phyloP scores from a whole-genome alignment of 2,888 invertebrate genomes.

The Fragum whitleyi region DNA sequence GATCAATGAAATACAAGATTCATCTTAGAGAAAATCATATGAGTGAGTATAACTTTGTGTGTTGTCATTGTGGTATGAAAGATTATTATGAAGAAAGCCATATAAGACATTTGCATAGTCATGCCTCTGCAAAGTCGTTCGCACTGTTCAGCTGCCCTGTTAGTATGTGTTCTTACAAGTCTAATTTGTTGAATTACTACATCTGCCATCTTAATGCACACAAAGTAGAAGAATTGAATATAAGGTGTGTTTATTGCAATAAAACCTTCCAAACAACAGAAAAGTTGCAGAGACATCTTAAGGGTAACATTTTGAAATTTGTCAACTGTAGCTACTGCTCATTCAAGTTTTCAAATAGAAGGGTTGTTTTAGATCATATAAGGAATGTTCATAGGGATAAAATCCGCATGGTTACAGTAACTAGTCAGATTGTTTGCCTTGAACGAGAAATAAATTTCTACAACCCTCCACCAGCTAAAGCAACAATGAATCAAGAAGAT shows the following conservation, averaged over 20 bases:
- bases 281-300: slow-evolving; percentile 70
- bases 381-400: slow-evolving; percentile 74
- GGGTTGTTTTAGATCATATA: slow-evolving; percentile 74
- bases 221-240: slow-evolving; percentile 62
- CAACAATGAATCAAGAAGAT: neutral
- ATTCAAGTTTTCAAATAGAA: slow-evolving; percentile 72
- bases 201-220: slow-evolving; percentile 71
- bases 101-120: slow-evolving; percentile 75
- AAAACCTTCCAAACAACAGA: slow-evolving; percentile 65
- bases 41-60: slow-evolving; percentile 70
- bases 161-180: slow-evolving; percentile 74
- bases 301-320: slow-evolving; percentile 76
- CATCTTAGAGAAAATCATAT: slow-evolving; percentile 71
- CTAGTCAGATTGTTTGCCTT: slow-evolving; percentile 78
- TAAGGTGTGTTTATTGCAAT: slow-evolving; percentile 75
- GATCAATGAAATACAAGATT: slow-evolving; percentile 71
- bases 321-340: slow-evolving; percentile 78
- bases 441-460: slow-evolving; percentile 72
- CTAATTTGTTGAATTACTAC: slow-evolving; percentile 74
- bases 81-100: slow-evolving; percentile 74
- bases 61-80: slow-evolving; percentile 78
- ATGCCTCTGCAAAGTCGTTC: slow-evolving; percentile 71
- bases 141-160: slow-evolving; percentile 76
- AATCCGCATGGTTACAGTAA: slow-evolving; percentile 76
- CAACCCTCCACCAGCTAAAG: slow-evolving; percentile 43